These are phyloP conservation scores for Lithobates sylvaticus DNA, from an alignment of 2,797 vertebrate genomes.

Conservation along the genomic window DNA sequence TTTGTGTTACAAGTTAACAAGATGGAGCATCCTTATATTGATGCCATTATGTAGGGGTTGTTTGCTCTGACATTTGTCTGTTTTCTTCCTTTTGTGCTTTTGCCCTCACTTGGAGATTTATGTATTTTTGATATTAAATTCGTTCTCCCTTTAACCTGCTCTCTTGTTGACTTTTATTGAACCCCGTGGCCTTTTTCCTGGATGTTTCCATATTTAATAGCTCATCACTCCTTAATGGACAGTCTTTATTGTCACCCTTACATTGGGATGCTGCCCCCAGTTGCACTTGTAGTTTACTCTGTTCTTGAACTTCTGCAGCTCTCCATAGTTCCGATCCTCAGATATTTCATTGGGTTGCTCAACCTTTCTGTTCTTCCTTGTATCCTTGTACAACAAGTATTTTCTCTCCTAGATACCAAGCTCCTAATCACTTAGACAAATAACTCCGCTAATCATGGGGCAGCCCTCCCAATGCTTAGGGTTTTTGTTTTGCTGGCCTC, in stretches of 20 bases:
- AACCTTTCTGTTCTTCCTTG: slow-evolving; percentile 78
- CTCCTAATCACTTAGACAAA: slow-evolving; percentile 99
- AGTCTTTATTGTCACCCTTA: slow-evolving; percentile 72
- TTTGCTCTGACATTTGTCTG: slow-evolving; percentile 86
- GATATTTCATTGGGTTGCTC: slow-evolving; percentile 86
- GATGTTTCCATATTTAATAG: slow-evolving; percentile 96
- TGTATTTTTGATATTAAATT: slow-evolving; percentile 99
- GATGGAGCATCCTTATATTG: slow-evolving; percentile 81
- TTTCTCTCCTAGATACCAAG: slow-evolving; percentile 87
- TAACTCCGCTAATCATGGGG: slow-evolving; percentile 84
- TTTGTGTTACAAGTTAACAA: slow-evolving; percentile 91
- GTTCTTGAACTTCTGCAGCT: slow-evolving; percentile 98
- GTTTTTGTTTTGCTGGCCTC: slow-evolving; percentile 72
- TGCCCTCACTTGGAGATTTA: slow-evolving; percentile 95
- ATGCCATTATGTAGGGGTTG: slow-evolving; percentile 85
- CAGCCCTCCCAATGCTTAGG: slow-evolving; percentile 80
- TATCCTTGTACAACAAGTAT: slow-evolving; percentile 78
- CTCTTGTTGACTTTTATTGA: slow-evolving; percentile 99
- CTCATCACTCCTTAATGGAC: slow-evolving; percentile 74
- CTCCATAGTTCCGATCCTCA: slow-evolving; percentile 77
- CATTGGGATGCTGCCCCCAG: slow-evolving; percentile 81
- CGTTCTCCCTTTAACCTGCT: slow-evolving; percentile 91
- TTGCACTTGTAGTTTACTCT: slow-evolving; percentile 95
- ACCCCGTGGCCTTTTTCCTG: slow-evolving; percentile 84
- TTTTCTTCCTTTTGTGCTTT: slow-evolving; percentile 87